Percentiles rank a stretch among this genome's conserved stretches.
Evolutionary conservation across 2,888 invertebrate genomes (phyloP).

Genomic region (Acleris emargana): DNA sequence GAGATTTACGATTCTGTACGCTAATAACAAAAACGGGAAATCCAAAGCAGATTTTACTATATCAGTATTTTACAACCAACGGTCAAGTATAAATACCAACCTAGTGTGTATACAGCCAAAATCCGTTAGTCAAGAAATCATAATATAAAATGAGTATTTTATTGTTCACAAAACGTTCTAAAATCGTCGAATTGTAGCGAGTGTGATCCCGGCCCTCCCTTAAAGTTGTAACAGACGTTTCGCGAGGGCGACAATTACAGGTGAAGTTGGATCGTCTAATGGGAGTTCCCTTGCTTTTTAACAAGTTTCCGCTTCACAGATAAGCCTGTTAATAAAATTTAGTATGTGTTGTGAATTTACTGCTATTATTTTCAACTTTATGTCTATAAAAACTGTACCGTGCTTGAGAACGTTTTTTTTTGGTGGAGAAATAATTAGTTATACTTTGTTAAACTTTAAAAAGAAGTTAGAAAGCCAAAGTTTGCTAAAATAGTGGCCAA

Average conservation of each 20-base stretch:
- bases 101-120: too few relatives aligned
- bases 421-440: too few relatives aligned
- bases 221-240: constrained; percentile 22
- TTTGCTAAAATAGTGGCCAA: too few relatives aligned
- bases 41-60: too few relatives aligned
- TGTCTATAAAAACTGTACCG: background rate
- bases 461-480: too few relatives aligned
- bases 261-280: constrained; percentile 57
- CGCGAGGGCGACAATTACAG: constrained; percentile 37
- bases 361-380: background rate
- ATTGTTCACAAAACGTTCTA: constrained; percentile 1
- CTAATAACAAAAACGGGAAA: too few relatives aligned
- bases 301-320: constrained; percentile 62
- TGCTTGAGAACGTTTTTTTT: constrained; percentile 25
- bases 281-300: constrained; percentile 73
- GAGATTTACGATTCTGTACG: too few relatives aligned
- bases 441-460: too few relatives aligned
- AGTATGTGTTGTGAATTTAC: background rate
- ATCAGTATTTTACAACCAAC: too few relatives aligned
- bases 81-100: too few relatives aligned
- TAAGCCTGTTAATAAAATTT: constrained; percentile 4
- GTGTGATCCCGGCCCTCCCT: constrained; percentile 7
- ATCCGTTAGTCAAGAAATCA: too few relatives aligned
- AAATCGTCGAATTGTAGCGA: background rate
- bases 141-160: too few relatives aligned